Evolutionary conservation across 1,140 invertebrate species (phyloP).

Genomic region (Sycophaga agraensis): DNA sequence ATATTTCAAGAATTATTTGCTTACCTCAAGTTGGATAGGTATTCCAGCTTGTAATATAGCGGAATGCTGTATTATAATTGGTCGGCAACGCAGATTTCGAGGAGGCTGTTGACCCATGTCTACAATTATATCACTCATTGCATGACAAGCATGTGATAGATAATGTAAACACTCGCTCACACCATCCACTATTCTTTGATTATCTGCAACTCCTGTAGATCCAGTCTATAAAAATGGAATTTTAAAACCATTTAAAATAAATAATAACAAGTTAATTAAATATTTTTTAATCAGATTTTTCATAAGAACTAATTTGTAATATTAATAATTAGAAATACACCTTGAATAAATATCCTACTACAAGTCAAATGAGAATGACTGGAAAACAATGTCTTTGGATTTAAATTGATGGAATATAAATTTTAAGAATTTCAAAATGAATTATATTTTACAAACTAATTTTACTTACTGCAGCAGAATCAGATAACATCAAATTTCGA

Average conservation of each 20-base stretch:
- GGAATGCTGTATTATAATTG: slow-evolving; percentile 73
- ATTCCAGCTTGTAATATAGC: slow-evolving; percentile 65
- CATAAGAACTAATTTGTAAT: no score
- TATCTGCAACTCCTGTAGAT: slow-evolving; percentile 52
- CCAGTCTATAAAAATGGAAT: slow-evolving; percentile 45
- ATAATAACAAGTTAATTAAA: background rate
- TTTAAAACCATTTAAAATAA: no score
- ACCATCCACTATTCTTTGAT: slow-evolving; percentile 68
- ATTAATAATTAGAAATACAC: background rate
- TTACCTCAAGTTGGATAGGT: slow-evolving; percentile 67
- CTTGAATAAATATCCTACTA: background rate
- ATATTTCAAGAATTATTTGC: no score
- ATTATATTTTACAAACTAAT: background rate
- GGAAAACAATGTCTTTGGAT: no score
- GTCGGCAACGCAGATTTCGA: slow-evolving; percentile 69
- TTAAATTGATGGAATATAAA: no score
- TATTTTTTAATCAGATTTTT: background rate
- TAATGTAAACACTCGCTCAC: slow-evolving; percentile 81
- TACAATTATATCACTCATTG: slow-evolving; percentile 81
- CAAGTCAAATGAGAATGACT: no score
- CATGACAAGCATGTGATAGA: slow-evolving; percentile 84
- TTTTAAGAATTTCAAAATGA: no score
- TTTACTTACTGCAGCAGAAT: slow-evolving; percentile 58
- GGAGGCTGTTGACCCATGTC: slow-evolving; percentile 70
- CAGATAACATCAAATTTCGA: slow-evolving; percentile 61